Percentiles rank a stretch among this genome's conserved stretches.
phyloP scores from a whole-genome alignment of 2,797 vertebrate species.

The Tympanoctomys barrerae region DNA sequence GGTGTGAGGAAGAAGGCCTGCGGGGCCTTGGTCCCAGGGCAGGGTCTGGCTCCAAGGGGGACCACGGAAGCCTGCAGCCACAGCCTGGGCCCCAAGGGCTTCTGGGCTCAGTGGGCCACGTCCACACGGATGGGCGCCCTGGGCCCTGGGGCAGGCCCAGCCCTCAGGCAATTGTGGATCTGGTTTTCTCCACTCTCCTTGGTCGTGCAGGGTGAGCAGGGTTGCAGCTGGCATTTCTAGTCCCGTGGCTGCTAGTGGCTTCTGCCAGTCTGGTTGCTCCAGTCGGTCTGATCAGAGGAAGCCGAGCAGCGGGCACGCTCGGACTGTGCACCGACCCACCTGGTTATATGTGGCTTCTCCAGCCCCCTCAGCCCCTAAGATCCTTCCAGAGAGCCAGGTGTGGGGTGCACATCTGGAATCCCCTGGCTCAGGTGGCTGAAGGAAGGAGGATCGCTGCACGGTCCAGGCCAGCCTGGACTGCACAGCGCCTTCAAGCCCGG shows the following conservation, averaged over 20 bases:
- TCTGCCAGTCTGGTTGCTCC: background rate
- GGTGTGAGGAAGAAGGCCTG: rapidly evolving
- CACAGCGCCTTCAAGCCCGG: background rate
- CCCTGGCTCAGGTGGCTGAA: background rate
- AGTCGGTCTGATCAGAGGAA: background rate
- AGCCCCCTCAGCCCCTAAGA: background rate
- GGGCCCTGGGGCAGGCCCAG: background rate
- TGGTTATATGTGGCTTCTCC: background rate
- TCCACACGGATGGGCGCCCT: rapidly evolving
- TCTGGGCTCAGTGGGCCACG: background rate
- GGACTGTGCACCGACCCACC: background rate
- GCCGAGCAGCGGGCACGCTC: rapidly evolving
- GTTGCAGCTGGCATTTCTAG: background rate
- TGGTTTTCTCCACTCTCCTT: background rate
- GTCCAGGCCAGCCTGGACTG: background rate
- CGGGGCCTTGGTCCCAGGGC: background rate
- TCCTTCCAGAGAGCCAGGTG: background rate
- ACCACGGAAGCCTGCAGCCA: background rate
- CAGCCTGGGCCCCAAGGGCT: no score
- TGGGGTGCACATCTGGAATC: background rate
- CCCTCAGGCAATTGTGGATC: background rate
- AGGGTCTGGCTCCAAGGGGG: background rate
- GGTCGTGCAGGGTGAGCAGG: background rate
- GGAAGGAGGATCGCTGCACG: background rate
- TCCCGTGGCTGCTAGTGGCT: background rate